These are phyloP conservation scores for Acrocephalus scirpaceus DNA, from an alignment of 2,797 vertebrate species.

Conservation along the genomic window DNA sequence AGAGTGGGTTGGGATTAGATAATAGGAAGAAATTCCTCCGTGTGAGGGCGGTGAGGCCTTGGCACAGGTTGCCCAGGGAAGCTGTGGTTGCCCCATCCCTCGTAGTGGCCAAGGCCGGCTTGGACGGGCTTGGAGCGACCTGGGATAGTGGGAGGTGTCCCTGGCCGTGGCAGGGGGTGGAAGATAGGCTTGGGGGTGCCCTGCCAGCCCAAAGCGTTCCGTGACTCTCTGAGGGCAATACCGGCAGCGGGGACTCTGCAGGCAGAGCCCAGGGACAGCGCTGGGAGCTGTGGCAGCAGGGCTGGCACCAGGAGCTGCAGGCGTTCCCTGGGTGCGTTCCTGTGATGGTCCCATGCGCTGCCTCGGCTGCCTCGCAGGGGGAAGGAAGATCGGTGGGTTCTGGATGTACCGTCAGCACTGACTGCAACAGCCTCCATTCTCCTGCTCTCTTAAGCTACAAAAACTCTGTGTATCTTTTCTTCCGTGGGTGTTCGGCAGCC, in stretches of 20 bases:
- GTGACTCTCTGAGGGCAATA: accelerated
- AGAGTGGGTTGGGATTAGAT: not conserved
- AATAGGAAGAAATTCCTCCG: not conserved
- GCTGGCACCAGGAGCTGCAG: not conserved
- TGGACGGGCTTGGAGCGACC: not conserved
- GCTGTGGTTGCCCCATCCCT: not conserved
- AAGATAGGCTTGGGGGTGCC: not conserved
- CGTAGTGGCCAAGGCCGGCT: not conserved
- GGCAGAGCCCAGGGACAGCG: not conserved
- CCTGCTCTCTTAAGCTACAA: accelerated
- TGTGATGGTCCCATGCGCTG: accelerated
- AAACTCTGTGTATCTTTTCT: not conserved
- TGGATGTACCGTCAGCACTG: accelerated
- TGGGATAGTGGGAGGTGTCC: accelerated
- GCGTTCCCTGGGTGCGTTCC: accelerated
- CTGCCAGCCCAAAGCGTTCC: accelerated
- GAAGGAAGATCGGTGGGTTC: accelerated
- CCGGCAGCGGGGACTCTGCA: accelerated
- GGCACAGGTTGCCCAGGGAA: not conserved
- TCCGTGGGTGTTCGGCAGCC: not conserved
- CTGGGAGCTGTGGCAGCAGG: not conserved
- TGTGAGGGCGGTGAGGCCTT: not conserved
- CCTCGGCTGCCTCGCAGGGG: accelerated
- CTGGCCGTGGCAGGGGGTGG: not conserved
- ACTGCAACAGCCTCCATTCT: accelerated